Evolutionary conservation across 64 coral and sea anemone genomes (phyloP).

Genomic region (Trachythela sp.): DNA sequence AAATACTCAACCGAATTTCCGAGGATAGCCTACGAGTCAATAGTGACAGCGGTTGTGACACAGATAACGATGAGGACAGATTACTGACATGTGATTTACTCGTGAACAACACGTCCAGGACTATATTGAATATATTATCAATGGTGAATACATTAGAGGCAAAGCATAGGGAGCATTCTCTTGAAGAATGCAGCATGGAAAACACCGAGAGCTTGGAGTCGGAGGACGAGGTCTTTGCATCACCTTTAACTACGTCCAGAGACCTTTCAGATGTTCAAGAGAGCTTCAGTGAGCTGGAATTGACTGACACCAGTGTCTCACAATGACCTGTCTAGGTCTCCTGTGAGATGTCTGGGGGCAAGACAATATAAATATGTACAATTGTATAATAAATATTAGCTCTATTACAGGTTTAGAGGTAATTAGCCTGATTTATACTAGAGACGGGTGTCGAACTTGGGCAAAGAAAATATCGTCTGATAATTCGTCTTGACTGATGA

Average conservation of each 20-base stretch:
- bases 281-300: not conserved
- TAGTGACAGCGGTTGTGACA: conserved; percentile 33
- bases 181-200: not conserved
- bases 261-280: not conserved
- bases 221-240: not conserved
- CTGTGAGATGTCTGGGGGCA: not conserved
- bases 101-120: not conserved
- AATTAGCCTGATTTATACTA: no score
- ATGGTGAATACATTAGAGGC: not conserved
- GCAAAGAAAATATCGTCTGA: no score
- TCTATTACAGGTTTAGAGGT: not conserved
- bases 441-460: no score
- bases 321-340: not conserved
- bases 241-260: not conserved
- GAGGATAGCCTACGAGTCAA: not conserved
- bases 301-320: not conserved
- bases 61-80: not conserved
- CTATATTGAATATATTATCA: not conserved
- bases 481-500: no score
- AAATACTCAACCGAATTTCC: not conserved
- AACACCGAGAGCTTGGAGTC: not conserved
- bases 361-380: not conserved
- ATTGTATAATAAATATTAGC: not conserved
- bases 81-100: not conserved
- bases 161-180: not conserved